phyloP scores from a whole-genome alignment of 1,140 invertebrate species.

The Aradophagus sp. region DNA sequence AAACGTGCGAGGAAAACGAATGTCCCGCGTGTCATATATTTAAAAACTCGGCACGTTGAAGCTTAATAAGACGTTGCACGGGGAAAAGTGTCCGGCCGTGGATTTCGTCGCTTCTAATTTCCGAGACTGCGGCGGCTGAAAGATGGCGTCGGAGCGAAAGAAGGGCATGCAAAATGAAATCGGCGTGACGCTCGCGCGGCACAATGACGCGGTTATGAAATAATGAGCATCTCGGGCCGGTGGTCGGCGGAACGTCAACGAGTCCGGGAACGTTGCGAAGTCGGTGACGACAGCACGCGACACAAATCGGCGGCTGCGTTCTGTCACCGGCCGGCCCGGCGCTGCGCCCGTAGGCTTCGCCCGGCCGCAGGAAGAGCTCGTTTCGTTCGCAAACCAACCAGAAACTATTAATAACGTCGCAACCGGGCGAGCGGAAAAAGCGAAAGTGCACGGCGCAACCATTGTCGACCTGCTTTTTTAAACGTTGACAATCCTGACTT shows the following conservation, averaged over 20 bases:
- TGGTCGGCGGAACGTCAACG: conserved; percentile 29
- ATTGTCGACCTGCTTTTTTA: no score
- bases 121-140: no score
- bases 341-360: conserved; percentile 63
- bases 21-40: no score
- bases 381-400: conserved; percentile 68
- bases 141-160: no score
- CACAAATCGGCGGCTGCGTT: conserved; percentile 45
- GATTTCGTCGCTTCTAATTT: no score
- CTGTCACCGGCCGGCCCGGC: conserved; percentile 49
- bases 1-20: no score
- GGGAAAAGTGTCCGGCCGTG: no score
- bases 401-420: conserved; percentile 72
- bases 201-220: conserved; percentile 51
- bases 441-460: conserved; percentile 66
- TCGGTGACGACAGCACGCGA: conserved; percentile 55
- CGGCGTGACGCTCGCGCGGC: conserved; percentile 26
- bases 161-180: conserved; percentile 45
- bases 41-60: no score
- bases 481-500: no score
- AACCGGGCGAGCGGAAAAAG: conserved; percentile 66
- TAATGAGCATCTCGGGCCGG: conserved; percentile 45
- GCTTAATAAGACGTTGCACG: no score
- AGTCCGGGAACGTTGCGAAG: conserved; percentile 38
- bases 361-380: conserved; percentile 68